These are phyloP conservation scores for Drosophila funebris DNA, from an alignment of 1,140 invertebrate genomes.

Conservation along the genomic window DNA sequence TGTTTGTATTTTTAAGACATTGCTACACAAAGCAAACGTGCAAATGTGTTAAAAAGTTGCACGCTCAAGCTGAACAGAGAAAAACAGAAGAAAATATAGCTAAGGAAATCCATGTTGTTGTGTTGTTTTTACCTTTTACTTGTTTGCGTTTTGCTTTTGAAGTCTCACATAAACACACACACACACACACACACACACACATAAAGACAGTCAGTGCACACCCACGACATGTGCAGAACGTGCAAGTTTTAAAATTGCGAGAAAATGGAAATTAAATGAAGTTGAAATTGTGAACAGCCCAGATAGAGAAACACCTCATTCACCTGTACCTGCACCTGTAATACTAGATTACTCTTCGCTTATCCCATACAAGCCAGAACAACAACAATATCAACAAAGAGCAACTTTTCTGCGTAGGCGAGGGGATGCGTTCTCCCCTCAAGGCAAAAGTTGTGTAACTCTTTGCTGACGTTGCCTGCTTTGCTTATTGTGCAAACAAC, in stretches of 20 bases:
- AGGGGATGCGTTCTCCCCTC: neutral
- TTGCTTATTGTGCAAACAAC: neutral
- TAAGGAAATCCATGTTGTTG: constrained; percentile 25
- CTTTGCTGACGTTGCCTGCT: neutral
- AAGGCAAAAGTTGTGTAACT: neutral
- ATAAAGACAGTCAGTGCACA: neutral
- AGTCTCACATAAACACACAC: constrained; percentile 41
- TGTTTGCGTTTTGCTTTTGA: constrained; percentile 72
- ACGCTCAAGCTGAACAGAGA: constrained; percentile 38
- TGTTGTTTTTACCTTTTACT: constrained; percentile 51
- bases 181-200: neutral
- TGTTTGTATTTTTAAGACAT: constrained; percentile 47
- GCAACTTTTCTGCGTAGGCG: neutral
- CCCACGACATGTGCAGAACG: constrained; percentile 12
- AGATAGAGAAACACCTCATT: constrained; percentile 6
- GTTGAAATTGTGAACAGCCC: constrained; percentile 61
- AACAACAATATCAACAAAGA: neutral
- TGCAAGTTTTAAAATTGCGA: constrained; percentile 48
- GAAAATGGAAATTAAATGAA: constrained; percentile 78
- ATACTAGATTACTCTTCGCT: neutral
- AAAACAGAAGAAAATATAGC: constrained; percentile 9
- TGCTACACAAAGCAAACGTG: constrained; percentile 67
- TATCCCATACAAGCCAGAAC: constrained; percentile 2
- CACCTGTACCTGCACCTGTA: neutral
- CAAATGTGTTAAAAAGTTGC: constrained; percentile 68